phyloP scores from a whole-genome alignment of 2,888 invertebrate species.

The Synanthedon formicaeformis region DNA sequence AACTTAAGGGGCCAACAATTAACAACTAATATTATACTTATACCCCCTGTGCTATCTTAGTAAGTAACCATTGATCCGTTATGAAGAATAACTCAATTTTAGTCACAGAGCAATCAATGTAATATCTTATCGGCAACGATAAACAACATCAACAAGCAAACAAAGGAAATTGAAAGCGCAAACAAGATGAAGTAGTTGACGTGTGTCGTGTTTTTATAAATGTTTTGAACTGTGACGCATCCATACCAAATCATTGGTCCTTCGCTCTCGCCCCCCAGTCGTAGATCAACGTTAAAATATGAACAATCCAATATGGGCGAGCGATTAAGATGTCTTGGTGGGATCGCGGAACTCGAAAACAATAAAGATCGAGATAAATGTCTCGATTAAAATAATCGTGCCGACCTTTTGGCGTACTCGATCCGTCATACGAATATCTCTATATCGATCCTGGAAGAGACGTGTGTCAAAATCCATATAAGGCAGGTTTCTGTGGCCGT shows the following conservation, averaged over 20 bases:
- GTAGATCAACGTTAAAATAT: constrained; percentile 27
- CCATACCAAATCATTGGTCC: constrained; percentile 39
- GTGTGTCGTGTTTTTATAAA: too few species aligned
- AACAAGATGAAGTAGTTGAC: too few species aligned
- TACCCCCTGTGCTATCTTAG: too few species aligned
- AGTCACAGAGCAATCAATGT: too few species aligned
- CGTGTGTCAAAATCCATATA: constrained; percentile 42
- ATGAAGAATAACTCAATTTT: too few species aligned
- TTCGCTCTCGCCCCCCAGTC: constrained; percentile 16
- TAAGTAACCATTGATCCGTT: too few species aligned
- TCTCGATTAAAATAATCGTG: constrained; percentile 59
- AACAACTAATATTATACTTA: too few species aligned
- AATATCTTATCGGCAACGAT: background rate
- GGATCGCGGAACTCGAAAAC: constrained; percentile 44
- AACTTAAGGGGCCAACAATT: too few species aligned
- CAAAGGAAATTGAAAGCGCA: background rate
- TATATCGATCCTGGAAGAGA: constrained; percentile 26
- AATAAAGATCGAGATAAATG: constrained; percentile 55
- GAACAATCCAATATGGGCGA: constrained; percentile 33
- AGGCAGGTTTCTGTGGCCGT: constrained; percentile 24
- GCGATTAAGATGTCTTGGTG: constrained; percentile 48
- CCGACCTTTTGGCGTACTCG: constrained; percentile 41
- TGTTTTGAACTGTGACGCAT: background rate
- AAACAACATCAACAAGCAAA: background rate
- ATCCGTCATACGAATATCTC: constrained; percentile 35